Base-by-base conservation (phyloP, 1,140 invertebrate genomes). In the Danaus melanippus region DNA sequence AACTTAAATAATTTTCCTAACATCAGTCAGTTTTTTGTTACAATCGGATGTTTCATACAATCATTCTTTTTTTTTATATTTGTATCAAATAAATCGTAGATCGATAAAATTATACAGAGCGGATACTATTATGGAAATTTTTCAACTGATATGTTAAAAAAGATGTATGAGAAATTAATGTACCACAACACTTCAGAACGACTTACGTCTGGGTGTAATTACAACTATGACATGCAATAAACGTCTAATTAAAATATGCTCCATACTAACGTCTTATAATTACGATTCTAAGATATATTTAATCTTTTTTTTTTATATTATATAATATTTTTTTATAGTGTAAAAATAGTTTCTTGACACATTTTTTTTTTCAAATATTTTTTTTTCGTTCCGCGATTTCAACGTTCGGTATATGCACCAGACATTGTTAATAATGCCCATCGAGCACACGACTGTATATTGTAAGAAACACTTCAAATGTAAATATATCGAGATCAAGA, bases 221-320 rank as follows among this genome's bases (percentile, higher is more conserved):
- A 85, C 67, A 76, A 71, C 78, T 85, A 83, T 74, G 68, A 79
- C 75, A 85, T 83, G 78, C 75, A 83, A 80, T 83, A 81, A 81
- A 81, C 66, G 62, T 69, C 78, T 85, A 83, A 79, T 83, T 83
- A 83, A 81, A 85, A 81, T 85, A 82, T 76, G 76, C 69, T 81
- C 67, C 78, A 54, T 76, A 76, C 76, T 81, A 81, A 83, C 68
- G 60, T 64, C 65, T 72, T 84, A 84, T 62, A 76, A 62, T 81
- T 83, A 83, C 66, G 54, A 76, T 80, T 83, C 79, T 84, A 82
- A 76, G 72, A 78, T 84, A 84, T 84, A 80, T 71, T 75, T 80
- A 73, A 57, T 74, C 69, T 74, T 76, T 72, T 68, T 65, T 73
- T 73, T 62, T 69, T 52, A 65, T 72, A 67, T 66, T 64, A 69